Base-by-base conservation (phyloP, 2,113 vertebrate genomes). In the Dromaius novaehollandiae region DNA sequence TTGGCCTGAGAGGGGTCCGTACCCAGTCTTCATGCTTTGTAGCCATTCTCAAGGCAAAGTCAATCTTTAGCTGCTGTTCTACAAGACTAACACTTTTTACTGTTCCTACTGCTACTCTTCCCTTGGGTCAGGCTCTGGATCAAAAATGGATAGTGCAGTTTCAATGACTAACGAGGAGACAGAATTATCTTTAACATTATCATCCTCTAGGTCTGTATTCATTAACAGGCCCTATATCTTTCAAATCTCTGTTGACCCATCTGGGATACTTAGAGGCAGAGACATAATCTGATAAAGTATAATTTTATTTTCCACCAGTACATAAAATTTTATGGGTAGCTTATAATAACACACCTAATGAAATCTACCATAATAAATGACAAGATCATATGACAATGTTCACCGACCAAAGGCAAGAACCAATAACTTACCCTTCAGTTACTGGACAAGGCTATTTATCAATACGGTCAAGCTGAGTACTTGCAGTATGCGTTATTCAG, bases 281-380 rank as follows among this genome's bases (percentile, higher is more conserved):
- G 75, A 91, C 92, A 92, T 96, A 97, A 95, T 92, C 55, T 88
- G 48, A 97, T 96, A 95, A 97, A 92, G 82, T 79, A 38, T 86
- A 95, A 97, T 96, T 97, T 95, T 90, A 90, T 97, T 96, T 96
- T 79, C 89, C 80, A 83, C 64, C 38, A 74, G 91, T 89, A 86
- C 88, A 96, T 95, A 95, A 94, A 92, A 89, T 89, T 90, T 88
- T 90, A 93, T 55, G 58, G 77, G 77, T 34, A 94, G 89, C 48
- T 44, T 89, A 93, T 94, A 96, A 96, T 75, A 97, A 92, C 83
- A 94, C 22, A 86, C 48, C 80, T 94, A 97, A 97, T 97, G 95
- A 96, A 97, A 95, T 90, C 88, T 93, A 48, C 48, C 36, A 68
- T 96, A 96, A 97, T 53, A 97, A 97, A 97, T 97, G 82, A 60